Evolutionary conservation across 1,140 invertebrate species (phyloP), one percentile per base, ranked within the genome.

Genomic region (Pomacea maculata): DNA sequence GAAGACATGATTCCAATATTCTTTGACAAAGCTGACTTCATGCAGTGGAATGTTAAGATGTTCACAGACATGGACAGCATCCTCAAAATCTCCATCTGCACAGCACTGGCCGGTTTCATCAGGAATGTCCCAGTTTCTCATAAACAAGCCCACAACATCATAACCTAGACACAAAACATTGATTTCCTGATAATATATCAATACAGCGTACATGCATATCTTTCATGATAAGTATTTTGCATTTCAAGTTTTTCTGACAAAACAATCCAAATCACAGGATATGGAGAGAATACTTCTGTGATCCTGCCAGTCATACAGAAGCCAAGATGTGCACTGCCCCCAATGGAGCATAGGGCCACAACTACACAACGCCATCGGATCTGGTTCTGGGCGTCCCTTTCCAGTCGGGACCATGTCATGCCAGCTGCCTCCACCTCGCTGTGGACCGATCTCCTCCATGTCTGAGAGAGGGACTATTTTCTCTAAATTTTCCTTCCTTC

Each of bases 1-100:
- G 90, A 99, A 99, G 1, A 99, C 97, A 86, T 96, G 94, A 91
- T 96, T 97, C 98, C 98, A 99, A 92, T 99, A 99, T 89, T 99
- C 95, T 91, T 98, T 98, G 0, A 98, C 96, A 93, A 98, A 99
- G 92, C 97, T 95, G 1, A 97, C 95, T 75, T 92, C 90, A 79
- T 91, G 78, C 57, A 94, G 91, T 55, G 92, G 91, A 86, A 99
- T 96, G 81, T 94, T 91, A 65, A 99, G 92, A 89, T 94, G 94
- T 82, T 95, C 91, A 89, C 96, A 97, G 15, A 97, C 94, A 91
- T 93, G 94, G 88, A 94, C 91, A 21, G 98, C 97, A 94, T 99
- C 96, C 87, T 95, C 94, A 81, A 93, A 94, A 91, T 99, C 97
- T 88, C 94, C 93, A 87, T 97, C 95, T 17, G 93, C 92, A 63